phyloP scores from a whole-genome alignment of 1,140 invertebrate species.

The Drosophila grimshawi region DNA sequence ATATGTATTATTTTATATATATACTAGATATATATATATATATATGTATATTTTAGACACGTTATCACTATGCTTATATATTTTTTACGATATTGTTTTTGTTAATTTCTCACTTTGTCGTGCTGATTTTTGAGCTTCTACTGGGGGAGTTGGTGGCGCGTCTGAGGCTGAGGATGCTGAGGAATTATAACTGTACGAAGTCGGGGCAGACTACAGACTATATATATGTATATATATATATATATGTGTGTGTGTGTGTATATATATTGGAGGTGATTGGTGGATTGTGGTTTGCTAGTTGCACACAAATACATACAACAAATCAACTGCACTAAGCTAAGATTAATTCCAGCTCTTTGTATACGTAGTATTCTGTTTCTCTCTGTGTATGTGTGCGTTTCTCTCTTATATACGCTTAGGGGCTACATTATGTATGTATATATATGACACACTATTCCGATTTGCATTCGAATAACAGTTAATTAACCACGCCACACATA shows the following conservation, averaged over 20 bases:
- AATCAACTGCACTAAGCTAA: background rate
- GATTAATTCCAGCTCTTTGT: background rate
- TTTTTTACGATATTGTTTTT: background rate
- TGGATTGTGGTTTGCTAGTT: background rate
- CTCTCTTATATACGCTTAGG: background rate
- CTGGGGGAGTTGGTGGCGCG: background rate
- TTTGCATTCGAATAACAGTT: background rate
- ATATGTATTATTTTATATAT: background rate
- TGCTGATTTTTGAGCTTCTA: slow-evolving; percentile 46
- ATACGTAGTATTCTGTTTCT: background rate
- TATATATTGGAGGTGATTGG: background rate
- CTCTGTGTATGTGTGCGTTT: background rate
- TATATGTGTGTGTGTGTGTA: background rate
- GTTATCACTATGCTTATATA: slow-evolving; percentile 53
- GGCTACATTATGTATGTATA: background rate
- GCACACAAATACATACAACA: background rate
- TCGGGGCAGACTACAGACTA: slow-evolving; percentile 17
- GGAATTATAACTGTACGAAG: slow-evolving; percentile 4
- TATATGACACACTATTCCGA: slow-evolving; percentile 25
- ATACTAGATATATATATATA: slow-evolving; percentile 30
- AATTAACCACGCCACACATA: background rate
- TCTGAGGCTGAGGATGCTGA: slow-evolving; percentile 3
- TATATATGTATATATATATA: slow-evolving; percentile 2
- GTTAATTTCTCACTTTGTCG: slow-evolving; percentile 16
- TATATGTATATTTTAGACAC: slow-evolving; percentile 40